phyloP scores from a whole-genome alignment of 2,888 invertebrate genomes.

The Eledona agricola region DNA sequence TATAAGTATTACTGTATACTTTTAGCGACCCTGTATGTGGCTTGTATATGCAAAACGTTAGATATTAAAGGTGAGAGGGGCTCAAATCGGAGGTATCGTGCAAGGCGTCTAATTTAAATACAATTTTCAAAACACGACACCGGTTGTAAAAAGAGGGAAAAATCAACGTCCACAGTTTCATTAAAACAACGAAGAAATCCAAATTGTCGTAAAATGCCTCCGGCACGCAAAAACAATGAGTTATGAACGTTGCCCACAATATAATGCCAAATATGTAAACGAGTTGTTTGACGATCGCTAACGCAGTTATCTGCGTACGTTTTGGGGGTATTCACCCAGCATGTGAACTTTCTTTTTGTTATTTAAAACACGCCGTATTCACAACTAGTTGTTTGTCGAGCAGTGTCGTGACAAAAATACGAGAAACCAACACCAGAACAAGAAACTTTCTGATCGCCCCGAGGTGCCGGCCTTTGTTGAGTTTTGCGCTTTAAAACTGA shows the following conservation, averaged over 20 bases:
- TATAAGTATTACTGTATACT: no score
- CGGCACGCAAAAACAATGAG: slow-evolving; percentile 23
- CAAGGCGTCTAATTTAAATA: slow-evolving; percentile 17
- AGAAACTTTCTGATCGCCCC: slow-evolving; percentile 19
- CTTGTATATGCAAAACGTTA: no score
- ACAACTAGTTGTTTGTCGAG: slow-evolving; percentile 19
- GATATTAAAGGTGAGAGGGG: no score
- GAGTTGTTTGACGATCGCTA: slow-evolving; percentile 2
- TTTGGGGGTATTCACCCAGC: slow-evolving; percentile 12
- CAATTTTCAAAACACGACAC: slow-evolving; percentile 4
- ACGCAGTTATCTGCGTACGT: slow-evolving; percentile 7
- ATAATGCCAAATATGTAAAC: slow-evolving; percentile 8
- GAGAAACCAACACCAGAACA: slow-evolving; percentile 14
- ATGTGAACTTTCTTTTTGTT: slow-evolving; percentile 5
- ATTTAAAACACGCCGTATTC: slow-evolving; percentile 14
- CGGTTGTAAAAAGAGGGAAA: slow-evolving; percentile 10
- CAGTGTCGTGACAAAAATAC: slow-evolving; percentile 23
- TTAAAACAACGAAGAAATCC: slow-evolving; percentile 19
- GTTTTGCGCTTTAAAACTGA: slow-evolving; percentile 8
- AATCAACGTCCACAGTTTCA: slow-evolving; percentile 16
- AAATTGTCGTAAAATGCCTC: slow-evolving; percentile 13
- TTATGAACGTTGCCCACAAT: slow-evolving; percentile 6
- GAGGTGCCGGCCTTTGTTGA: slow-evolving; percentile 13
- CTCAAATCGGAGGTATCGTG: no score
- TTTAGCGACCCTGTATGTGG: no score